Evolutionary conservation across 2,888 invertebrate genomes (phyloP), one percentile per base, ranked within the genome.

Genomic region (Tinea trinotella): DNA sequence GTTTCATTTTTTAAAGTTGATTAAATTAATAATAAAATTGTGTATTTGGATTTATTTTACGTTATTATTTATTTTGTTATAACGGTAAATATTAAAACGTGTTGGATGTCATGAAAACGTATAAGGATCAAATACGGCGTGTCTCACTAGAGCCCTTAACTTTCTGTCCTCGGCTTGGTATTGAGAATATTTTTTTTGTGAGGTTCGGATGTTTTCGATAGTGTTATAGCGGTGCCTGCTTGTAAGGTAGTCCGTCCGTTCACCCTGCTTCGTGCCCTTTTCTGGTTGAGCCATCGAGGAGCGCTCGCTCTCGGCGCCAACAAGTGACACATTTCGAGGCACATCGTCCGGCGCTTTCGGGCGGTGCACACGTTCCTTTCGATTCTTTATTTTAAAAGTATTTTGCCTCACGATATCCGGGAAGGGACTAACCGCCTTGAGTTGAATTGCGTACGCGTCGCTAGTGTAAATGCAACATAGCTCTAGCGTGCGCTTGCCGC

Each of bases 311-410:
- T 65, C 63, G 60, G 64, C 63, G 65, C 66, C 66, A 68, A 64
- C 77, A 75, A 83, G 79, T 79, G 82, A 82, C 80, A 82, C 69
- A 80, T 81, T 82, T 80, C 67, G 71, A 68, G 79, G 78, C 44
- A 54, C 46, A 84, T 72, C 78, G 72, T 70, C 70, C 74, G 81
- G 76, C 75, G 81, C 83, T 82, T 82, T 82, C 79, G 80, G 81
- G 72, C 82, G 66, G 77, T 75, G 73, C 73, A 80, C 81, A 79
- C 82, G 83, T 81, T 80, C 78, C 81, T 82, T 80, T 82, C 75
- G 77, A 73, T 82, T 80, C 83, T 82, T 79, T 84, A 83, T 82
- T 84, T 80, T 77, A 82, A 81, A 83, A 82, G 78, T 76, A 74
- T 78, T 79, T 79, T 78, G 73, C 70, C 75, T 69, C 68, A 69